Evolutionary conservation across 2,797 vertebrate species (phyloP).

Genomic region (Tenualosa thibaudeaui): DNA sequence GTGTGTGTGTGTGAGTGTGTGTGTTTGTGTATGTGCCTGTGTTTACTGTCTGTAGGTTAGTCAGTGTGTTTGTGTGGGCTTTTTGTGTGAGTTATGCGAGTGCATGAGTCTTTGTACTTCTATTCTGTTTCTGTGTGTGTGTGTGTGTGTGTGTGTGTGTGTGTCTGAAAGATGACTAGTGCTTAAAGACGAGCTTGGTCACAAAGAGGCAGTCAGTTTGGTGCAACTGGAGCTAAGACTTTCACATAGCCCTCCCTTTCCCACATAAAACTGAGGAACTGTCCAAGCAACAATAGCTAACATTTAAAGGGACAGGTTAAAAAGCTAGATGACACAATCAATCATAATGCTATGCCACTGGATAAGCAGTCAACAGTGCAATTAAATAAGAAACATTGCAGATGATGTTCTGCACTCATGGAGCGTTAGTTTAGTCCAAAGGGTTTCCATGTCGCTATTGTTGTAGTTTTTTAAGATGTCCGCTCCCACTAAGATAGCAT

Average conservation of each 20-base stretch:
- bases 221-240: background rate
- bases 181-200: background rate
- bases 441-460: background rate
- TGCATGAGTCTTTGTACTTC: slow-evolving; percentile 6
- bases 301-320: background rate
- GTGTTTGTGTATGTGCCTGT: background rate
- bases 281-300: background rate
- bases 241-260: background rate
- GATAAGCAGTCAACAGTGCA: background rate
- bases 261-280: background rate
- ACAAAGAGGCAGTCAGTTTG: background rate
- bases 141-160: background rate
- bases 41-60: background rate
- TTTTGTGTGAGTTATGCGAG: background rate
- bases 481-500: slow-evolving; percentile 24
- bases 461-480: background rate
- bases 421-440: background rate
- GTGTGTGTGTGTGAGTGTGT: background rate
- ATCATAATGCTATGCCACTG: background rate
- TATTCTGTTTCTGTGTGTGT: background rate
- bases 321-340: background rate
- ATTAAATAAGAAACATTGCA: background rate
- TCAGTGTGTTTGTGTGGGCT: background rate
- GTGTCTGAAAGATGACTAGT: background rate
- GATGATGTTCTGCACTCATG: background rate